Evolutionary conservation across 2,113 vertebrate genomes (phyloP).

Genomic region (Limanda limanda): DNA sequence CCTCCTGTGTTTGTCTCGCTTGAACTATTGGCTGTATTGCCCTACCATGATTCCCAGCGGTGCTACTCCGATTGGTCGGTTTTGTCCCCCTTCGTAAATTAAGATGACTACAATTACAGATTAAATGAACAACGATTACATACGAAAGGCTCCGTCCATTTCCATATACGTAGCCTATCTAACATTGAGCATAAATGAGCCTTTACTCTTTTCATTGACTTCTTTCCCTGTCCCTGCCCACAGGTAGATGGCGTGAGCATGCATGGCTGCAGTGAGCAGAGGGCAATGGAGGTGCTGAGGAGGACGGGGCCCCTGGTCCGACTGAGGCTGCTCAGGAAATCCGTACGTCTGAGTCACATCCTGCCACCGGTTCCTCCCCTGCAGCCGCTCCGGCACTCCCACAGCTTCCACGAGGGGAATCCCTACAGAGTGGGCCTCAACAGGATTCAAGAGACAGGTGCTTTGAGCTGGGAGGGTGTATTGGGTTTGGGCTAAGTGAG

Average conservation of each 20-base stretch:
- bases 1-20: too few species aligned
- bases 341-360: slow-evolving; percentile 49
- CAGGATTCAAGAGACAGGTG: slow-evolving; percentile 75
- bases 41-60: too few species aligned
- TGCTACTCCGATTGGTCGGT: too few species aligned
- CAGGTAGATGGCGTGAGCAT: slow-evolving; percentile 94
- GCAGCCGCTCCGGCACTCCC: slow-evolving; percentile 72
- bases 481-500: slow-evolving; percentile 5
- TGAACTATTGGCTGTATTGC: too few species aligned
- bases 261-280: slow-evolving; percentile 93
- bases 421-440: slow-evolving; percentile 65
- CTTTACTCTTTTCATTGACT: not conserved
- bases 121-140: too few species aligned
- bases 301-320: slow-evolving; percentile 88
- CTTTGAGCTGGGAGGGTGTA: not conserved
- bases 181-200: too few species aligned
- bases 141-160: too few species aligned
- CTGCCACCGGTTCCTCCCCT: slow-evolving; percentile 65
- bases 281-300: slow-evolving; percentile 89
- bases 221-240: not conserved
- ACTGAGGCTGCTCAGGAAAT: slow-evolving; percentile 86
- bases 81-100: too few species aligned
- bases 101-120: too few species aligned
- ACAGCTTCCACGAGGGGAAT: slow-evolving; percentile 71
- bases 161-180: too few species aligned